A percentile compares a stretch with the other conserved stretches of the same genome.
These are phyloP conservation scores for Ailuropoda melanoleuca DNA, from an alignment of 2,113 vertebrate species.

Conservation along the genomic window DNA sequence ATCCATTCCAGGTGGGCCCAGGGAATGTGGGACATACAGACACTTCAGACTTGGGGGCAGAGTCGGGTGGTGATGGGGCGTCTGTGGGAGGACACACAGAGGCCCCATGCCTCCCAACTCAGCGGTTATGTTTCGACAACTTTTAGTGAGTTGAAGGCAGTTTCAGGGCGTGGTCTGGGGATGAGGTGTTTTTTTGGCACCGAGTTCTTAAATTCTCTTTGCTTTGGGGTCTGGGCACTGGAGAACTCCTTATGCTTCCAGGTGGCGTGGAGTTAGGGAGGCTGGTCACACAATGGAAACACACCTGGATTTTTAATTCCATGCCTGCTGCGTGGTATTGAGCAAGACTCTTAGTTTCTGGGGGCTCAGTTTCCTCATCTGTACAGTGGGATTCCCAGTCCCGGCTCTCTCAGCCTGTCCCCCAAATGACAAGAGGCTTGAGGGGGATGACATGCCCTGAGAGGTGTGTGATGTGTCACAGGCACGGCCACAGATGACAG, in stretches of 20 bases:
- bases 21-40: neutral
- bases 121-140: neutral
- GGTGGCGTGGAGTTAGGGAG: neutral
- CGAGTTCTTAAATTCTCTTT: neutral
- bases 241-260: neutral
- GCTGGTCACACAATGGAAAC: neutral
- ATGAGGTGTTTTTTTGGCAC: neutral
- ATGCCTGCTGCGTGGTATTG: neutral
- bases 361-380: constrained; percentile 15
- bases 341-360: neutral
- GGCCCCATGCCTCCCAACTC: too few relatives aligned
- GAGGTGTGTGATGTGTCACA: neutral
- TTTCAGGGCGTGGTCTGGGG: neutral
- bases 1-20: neutral
- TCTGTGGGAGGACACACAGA: neutral
- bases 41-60: neutral
- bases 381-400: neutral
- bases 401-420: neutral
- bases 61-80: neutral
- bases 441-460: neutral
- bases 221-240: neutral
- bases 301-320: neutral
- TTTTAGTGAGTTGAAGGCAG: neutral
- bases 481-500: neutral
- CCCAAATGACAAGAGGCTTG: neutral